These are phyloP conservation scores for Chrysomallon squamiferum DNA, from an alignment of 1,140 invertebrate genomes.

Conservation along the genomic window DNA sequence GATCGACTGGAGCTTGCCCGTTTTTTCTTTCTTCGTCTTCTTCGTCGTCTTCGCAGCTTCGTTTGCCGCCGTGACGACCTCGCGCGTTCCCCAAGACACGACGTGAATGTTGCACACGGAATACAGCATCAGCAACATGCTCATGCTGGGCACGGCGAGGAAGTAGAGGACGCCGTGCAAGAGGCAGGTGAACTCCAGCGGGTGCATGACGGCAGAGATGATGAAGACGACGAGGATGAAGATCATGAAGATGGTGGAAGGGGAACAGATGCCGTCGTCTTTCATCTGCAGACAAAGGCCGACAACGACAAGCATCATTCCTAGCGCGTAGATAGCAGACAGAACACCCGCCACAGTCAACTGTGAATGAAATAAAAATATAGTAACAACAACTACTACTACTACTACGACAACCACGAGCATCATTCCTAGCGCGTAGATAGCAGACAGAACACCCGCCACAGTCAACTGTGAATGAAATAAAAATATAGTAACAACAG, in stretches of 20 bases:
- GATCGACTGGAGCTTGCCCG: neutral
- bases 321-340: conserved; percentile 50
- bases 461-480: conserved; percentile 40
- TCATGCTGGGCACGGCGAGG: conserved; percentile 93
- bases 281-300: conserved; percentile 56
- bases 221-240: conserved; percentile 65
- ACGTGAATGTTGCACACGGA: conserved; percentile 91
- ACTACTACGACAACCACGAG: conserved; percentile 59
- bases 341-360: conserved; percentile 50
- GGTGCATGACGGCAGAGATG: conserved; percentile 80
- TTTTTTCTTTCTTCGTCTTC: neutral
- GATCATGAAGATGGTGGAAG: conserved; percentile 59
- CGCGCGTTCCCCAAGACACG: conserved; percentile 90
- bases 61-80: conserved; percentile 59
- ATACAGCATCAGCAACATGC: conserved; percentile 91
- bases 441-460: conserved; percentile 48
- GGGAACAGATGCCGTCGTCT: conserved; percentile 55
- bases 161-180: conserved; percentile 84
- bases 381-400: no score
- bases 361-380: conserved; percentile 29
- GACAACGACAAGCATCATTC: conserved; percentile 61
- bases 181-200: conserved; percentile 79
- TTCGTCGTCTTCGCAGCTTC: neutral
- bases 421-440: conserved; percentile 60
- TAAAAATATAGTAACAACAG: no score